Base-by-base conservation (phyloP, 2,113 vertebrate genomes). In the Noturus placidus region DNA sequence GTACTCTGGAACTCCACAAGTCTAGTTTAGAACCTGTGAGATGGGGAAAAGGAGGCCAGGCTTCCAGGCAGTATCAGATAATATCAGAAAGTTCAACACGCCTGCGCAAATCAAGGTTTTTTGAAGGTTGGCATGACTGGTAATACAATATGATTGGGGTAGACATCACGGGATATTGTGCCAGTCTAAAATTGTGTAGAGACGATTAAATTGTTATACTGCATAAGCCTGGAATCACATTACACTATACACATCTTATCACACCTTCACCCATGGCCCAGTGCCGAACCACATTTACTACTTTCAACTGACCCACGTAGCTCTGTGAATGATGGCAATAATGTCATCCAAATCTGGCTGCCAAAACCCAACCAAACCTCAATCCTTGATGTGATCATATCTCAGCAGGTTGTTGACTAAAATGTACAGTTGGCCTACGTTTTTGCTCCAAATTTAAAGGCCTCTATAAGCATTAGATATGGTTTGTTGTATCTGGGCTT, bases 291-390 rank as follows among this genome's bases (percentile, higher is more conserved):
- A 63, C 35, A 63, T 8, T 5, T 61, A 82, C 14, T 38, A 38
- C 20, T 61, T 42, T 63, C 20, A 63, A 27, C 57, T 63, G 57
- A 63, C 57, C 57, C 80, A 82, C 33, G 42, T 42, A 14, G 22
- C 10, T 0, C 33, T 82, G 22, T 82, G 57, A 82, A 61, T 82
- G 19, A 63, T 63, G 56, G 33, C 33, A 63, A 82, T 27, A 42
- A 63, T 35, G 35, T 82, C 80, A 61, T 63, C 22, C 80, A 63
- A 42, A 42, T 82, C 80, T 25, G 13, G 56, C 80, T 82, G 79
- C 79, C 54, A 81, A 38, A 81, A 59, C 78, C 61, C 56, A 82
- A 33, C 33, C 56, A 61, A 11, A 61, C 27, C 22, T 82, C 33
- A 42, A 15, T 63, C 20, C 33, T 63, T 42, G 57, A 82, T 63